A percentile compares a stretch with the other conserved stretches of the same genome.
Conservation (phyloP, 2,797 vertebrate genomes). For the Acanthurus leucopareius region DNA sequence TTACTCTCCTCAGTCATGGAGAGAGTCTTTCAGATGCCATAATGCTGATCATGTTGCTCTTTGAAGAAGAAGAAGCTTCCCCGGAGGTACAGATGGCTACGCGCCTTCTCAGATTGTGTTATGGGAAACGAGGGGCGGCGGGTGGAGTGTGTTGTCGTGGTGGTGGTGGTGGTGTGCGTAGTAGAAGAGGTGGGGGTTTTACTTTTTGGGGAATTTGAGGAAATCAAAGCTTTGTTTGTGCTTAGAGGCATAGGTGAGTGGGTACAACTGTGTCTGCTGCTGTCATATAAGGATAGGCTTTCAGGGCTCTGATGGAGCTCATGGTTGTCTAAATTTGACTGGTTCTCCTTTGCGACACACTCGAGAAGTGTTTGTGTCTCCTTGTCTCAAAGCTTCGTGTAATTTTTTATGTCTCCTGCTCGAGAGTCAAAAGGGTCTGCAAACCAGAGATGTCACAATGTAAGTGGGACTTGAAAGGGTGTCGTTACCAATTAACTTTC, state of each 20-base stretch:
- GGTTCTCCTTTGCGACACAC: conserved; percentile 56
- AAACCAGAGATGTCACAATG: conserved; percentile 42
- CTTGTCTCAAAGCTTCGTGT: conserved; percentile 43
- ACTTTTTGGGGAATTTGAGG: conserved; percentile 58
- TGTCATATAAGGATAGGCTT: conserved; percentile 70
- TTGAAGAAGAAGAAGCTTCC: conserved; percentile 77
- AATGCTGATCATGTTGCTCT: conserved; percentile 76
- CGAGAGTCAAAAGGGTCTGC: conserved; percentile 38
- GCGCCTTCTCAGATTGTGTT: conserved; percentile 72
- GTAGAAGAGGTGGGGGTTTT: conserved; percentile 4
- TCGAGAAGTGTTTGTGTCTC: conserved; percentile 59
- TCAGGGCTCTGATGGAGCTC: conserved; percentile 68
- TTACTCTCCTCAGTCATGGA: conserved; percentile 60
- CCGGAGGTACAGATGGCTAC: conserved; percentile 77
- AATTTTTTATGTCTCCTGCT: conserved; percentile 42
- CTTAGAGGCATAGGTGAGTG: conserved; percentile 79
- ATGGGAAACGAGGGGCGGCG: conserved; percentile 58
- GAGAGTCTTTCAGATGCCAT: conserved; percentile 72
- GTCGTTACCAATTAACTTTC: conserved; percentile 50
- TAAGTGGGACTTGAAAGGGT: conserved; percentile 49
- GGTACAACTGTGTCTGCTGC: conserved; percentile 70
- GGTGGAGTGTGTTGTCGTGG: conserved; percentile 56
- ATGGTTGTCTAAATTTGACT: conserved; percentile 75
- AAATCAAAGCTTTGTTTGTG: conserved; percentile 80
- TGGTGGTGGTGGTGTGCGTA: conserved; percentile 23